phyloP scores from a whole-genome alignment of 1,140 invertebrate genomes.

The Danaus plexippus region DNA sequence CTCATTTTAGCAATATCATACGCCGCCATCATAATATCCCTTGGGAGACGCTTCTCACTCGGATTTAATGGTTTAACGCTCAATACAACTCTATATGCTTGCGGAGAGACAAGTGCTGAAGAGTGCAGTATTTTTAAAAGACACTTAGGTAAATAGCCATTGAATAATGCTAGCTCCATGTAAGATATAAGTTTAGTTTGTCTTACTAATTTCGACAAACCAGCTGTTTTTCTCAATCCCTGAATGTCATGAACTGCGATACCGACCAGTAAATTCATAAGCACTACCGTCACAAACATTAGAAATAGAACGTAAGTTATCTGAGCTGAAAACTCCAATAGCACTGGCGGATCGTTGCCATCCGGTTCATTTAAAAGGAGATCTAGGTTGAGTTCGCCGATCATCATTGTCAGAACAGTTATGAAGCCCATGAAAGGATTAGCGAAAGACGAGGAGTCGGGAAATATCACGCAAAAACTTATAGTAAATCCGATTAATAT shows the following conservation, averaged over 20 bases:
- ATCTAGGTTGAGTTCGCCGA: conserved; percentile 82
- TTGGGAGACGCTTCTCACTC: conserved; percentile 82
- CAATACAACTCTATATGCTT: conserved; percentile 42
- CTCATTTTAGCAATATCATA: conserved; percentile 82
- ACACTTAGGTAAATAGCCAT: conserved; percentile 78
- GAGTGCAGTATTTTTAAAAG: conserved; percentile 80
- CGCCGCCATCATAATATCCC: conserved; percentile 81
- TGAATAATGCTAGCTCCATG: conserved; percentile 76
- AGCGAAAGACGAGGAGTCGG: conserved; percentile 82
- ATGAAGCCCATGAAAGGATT: conserved; percentile 85
- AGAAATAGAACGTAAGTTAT: conserved; percentile 76
- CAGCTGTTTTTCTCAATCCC: conserved; percentile 79
- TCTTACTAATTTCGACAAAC: conserved; percentile 76
- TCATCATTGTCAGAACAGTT: conserved; percentile 91
- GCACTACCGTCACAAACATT: conserved; percentile 77
- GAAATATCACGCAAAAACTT: conserved; percentile 89
- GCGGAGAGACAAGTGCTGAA: conserved; percentile 6
- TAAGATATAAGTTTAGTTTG: conserved; percentile 79
- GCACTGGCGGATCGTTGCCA: conserved; percentile 49
- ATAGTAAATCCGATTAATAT: conserved; percentile 88
- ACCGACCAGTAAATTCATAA: conserved; percentile 80
- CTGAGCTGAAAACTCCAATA: conserved; percentile 74
- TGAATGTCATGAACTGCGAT: conserved; percentile 80
- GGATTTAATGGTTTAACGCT: conserved; percentile 86
- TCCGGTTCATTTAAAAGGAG: conserved; percentile 73